These are phyloP conservation scores for Uria lomvia DNA, from an alignment of 2,113 vertebrate species.

Conservation along the genomic window DNA sequence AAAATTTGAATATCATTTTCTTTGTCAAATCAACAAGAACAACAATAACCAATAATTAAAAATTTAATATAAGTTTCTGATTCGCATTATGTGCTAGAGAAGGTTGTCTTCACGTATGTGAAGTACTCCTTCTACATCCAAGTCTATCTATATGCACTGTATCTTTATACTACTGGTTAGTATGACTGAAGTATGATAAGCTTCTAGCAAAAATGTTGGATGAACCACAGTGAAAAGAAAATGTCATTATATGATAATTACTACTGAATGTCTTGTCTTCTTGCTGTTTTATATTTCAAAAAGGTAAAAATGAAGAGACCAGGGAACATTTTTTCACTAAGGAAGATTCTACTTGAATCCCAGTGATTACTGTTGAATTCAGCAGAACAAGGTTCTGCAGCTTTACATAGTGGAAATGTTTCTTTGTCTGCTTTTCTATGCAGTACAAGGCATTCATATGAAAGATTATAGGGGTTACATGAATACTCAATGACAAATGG, in stretches of 20 bases:
- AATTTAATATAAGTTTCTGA: neutral
- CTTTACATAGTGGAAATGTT: neutral
- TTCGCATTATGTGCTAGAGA: neutral
- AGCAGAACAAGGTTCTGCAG: neutral
- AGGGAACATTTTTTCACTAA: neutral
- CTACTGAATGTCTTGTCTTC: neutral
- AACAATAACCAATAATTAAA: neutral
- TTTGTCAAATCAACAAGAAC: neutral
- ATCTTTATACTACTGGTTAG: neutral
- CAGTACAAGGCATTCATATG: neutral
- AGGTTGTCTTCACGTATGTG: neutral
- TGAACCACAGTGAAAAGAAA: neutral
- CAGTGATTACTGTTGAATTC: neutral
- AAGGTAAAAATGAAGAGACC: neutral
- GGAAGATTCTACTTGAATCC: neutral
- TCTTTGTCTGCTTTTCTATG: neutral
- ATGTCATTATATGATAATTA: neutral
- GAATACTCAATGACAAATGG: neutral
- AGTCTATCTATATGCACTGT: neutral
- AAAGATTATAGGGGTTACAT: neutral
- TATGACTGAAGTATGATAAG: neutral
- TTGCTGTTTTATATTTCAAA: neutral
- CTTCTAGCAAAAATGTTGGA: neutral
- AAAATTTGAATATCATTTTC: neutral
- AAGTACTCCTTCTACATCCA: neutral